Base-by-base conservation (phyloP, 2,797 vertebrate species). In the Peromyscus attwateri region DNA sequence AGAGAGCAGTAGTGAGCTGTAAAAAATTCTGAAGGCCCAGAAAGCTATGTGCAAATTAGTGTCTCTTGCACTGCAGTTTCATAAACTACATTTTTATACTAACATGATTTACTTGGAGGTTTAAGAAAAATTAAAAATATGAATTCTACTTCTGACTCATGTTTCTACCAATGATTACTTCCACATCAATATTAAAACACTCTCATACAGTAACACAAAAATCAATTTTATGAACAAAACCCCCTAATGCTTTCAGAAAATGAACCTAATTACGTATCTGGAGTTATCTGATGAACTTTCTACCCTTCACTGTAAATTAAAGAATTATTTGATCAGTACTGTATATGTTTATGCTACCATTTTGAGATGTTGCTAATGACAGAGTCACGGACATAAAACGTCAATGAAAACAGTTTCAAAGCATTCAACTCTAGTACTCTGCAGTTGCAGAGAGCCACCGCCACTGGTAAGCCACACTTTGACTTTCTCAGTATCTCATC, bases 1-100 rank as follows among this genome's bases (percentile, higher is more conserved):
- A 98, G 98, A 98, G 97, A 76, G 96, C 95, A 98, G 92, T 55
- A 98, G 73, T 70, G 92, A 95, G 84, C 62, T 49, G 84, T 0
- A 52, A 66, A 68, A 68, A 7, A 83, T 80, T 95, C 40, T 93
- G 57, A 68, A 90, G 55, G 2, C n/a, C 3, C 23, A 93, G n/a
- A 79, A 92, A 79, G 37, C 27, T 95, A 16, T 55, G 79, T 6
- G 43, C 90, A 66, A 66, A 49, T 68, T 11, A 37, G 14, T 34
- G 81, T 66, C 73, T 27, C 49, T 93, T 75, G 40, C 60, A 84
- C 25, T 82, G 46, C 37, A 73, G 71, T 85, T 97, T 76, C 73
- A 80, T 55, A 57, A 92, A 88, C 49, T 52, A 68, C 94, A 83
- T 77, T 80, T 88, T 94, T 91, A 71, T 23, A 40, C 82, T 93